Base-by-base conservation (phyloP, 2,113 vertebrate species). In the Illadopsis cleaveri region DNA sequence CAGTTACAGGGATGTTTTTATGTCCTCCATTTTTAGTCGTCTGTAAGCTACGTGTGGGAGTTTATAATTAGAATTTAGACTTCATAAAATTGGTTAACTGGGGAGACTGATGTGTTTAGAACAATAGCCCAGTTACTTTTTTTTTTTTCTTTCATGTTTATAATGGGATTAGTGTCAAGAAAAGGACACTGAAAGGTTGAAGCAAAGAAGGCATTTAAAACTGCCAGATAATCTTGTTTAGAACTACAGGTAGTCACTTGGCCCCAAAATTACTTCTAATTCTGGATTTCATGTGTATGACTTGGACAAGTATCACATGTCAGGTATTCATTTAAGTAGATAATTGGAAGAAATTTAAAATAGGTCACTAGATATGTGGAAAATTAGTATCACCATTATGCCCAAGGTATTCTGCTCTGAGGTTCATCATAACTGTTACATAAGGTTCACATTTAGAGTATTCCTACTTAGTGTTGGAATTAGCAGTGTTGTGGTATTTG, bases 41-140 rank as follows among this genome's bases (percentile, higher is more conserved):
- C 25, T 37, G 15, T 82, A 85, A 75, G 3, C 10, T 72, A 25
- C 57, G 25, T 15, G 13, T 44, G 4, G 9, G 5, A 2, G 3
- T 12, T 82, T 90, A 33, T 45, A 82, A 85, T 79, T 76, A 82
- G n/a, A 48, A 71, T 47, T 44, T n/a, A 44, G 18, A 13, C 24
- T 82, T 78, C 2, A 6, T 87, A 15, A 80, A 80, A 27, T 5
- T 66, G 12, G 48, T 68, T 35, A 82, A 70, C 25, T 62, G 33
- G 27, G 14, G 30, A 76, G 40, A 51, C 19, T 61, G 19, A 31
- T 6, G 0, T 11, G 5, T 80, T 96, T 24, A 90, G 30, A 68
- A 35, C 42, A 80, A 56, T 44, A 0, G 0, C 5, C 4, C 2
- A 31, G 15, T 18, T 68, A 31, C 4, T 2, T n/a, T 42, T 40